phyloP scores from a whole-genome alignment of 1,140 invertebrate species.

The Meloidogyne floridensis region DNA sequence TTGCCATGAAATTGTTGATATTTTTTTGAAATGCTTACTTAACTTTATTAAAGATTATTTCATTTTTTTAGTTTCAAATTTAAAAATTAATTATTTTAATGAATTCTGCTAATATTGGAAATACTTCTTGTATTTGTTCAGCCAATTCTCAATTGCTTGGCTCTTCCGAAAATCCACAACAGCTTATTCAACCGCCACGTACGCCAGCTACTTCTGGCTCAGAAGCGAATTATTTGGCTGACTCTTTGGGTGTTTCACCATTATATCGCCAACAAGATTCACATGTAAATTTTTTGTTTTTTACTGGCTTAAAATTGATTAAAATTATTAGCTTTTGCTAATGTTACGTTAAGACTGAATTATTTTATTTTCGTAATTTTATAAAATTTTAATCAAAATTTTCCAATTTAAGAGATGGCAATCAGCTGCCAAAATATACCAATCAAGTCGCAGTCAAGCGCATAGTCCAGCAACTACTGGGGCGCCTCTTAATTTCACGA shows the following conservation, averaged over 20 bases:
- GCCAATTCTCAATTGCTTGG: slow-evolving; percentile 18
- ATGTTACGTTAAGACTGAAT: no score
- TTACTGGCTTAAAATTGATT: slow-evolving; percentile 14
- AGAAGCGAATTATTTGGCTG: slow-evolving; percentile 60
- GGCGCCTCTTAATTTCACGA: slow-evolving; percentile 17
- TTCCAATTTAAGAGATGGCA: slow-evolving; percentile 52
- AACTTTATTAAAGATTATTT: no score
- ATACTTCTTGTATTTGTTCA: slow-evolving; percentile 23
- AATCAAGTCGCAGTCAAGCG: slow-evolving; percentile 56
- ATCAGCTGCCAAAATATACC: slow-evolving; percentile 59
- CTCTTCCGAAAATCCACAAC: slow-evolving; percentile 3
- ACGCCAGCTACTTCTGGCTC: slow-evolving; percentile 34
- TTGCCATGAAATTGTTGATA: no score
- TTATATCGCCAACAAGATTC: slow-evolving; percentile 62
- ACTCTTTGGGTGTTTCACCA: slow-evolving; percentile 58
- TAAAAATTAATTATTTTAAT: no score
- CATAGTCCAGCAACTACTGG: slow-evolving; percentile 51
- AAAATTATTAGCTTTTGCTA: not conserved
- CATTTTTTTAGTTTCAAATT: no score
- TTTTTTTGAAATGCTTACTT: no score
- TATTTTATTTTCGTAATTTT: no score
- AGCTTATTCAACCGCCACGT: slow-evolving; percentile 25
- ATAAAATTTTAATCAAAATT: not conserved
- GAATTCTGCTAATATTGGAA: slow-evolving; percentile 4
- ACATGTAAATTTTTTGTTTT: slow-evolving; percentile 20